Conservation (phyloP, 2,888 invertebrate genomes). For the Orthosia cruda region DNA sequence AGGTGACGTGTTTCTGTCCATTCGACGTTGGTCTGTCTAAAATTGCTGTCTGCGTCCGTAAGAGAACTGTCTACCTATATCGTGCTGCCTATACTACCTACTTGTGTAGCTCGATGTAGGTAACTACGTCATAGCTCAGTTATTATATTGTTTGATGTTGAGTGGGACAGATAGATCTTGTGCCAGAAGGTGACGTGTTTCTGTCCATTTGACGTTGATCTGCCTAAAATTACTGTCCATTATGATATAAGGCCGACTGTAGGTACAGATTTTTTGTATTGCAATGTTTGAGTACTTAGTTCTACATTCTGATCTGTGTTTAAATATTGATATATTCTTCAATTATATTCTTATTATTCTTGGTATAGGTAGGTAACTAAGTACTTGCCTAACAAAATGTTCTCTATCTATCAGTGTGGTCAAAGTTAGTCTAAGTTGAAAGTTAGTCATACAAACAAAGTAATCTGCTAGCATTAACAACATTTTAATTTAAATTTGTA, state of each 20-base stretch:
- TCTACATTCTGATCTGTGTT: neutral
- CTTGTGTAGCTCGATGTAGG: slow-evolving; percentile 37
- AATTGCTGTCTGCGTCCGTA: slow-evolving; percentile 71
- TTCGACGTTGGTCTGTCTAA: neutral
- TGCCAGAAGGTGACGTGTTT: neutral
- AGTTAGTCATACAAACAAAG: neutral
- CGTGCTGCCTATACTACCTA: slow-evolving; percentile 38
- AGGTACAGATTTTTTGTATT: neutral
- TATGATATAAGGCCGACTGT: neutral
- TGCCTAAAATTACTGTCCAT: neutral
- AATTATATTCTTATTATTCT: no score
- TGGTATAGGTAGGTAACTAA: neutral
- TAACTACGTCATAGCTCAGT: slow-evolving; percentile 28
- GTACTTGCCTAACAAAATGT: neutral
- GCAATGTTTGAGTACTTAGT: neutral
- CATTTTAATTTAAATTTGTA: neutral
- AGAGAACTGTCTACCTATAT: slow-evolving; percentile 72
- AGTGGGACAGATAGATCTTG: neutral
- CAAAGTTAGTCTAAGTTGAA: neutral
- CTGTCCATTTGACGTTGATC: no score
- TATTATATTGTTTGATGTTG: slow-evolving; percentile 30
- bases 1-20: neutral
- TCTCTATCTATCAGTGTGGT: neutral
- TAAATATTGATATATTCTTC: no score
- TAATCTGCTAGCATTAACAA: neutral